Conservation (phyloP, 2,888 invertebrate species). For the Miltochrista miniata region DNA sequence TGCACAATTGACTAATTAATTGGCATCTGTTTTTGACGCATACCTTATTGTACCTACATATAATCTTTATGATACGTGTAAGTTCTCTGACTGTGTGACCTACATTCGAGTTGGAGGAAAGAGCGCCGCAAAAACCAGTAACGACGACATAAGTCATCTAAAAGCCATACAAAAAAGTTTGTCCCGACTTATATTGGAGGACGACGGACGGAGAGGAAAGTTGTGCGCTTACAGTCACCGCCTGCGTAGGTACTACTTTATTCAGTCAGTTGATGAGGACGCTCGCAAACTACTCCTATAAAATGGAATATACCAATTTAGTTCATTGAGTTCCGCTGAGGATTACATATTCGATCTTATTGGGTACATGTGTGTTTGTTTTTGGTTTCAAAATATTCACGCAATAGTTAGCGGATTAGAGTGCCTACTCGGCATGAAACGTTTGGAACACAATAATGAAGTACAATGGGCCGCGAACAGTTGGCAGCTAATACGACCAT, state of each 20-base stretch:
- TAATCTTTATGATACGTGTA: constrained; percentile 9
- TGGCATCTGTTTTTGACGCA: neutral
- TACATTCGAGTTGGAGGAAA: constrained; percentile 21
- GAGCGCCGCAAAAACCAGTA: constrained; percentile 25
- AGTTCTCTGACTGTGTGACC: constrained; percentile 13
- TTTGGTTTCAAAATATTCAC: constrained; percentile 11
- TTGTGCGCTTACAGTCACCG: constrained; percentile 1
- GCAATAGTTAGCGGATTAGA: constrained; percentile 13
- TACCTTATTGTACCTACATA: neutral
- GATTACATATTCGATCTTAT: neutral
- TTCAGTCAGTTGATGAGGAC: neutral
- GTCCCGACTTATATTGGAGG: constrained; percentile 17
- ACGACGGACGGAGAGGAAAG: constrained; percentile 6
- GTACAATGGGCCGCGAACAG: constrained; percentile 20
- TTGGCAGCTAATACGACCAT: constrained; percentile 26
- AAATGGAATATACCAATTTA: neutral
- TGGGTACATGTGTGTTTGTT: neutral
- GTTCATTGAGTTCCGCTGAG: neutral
- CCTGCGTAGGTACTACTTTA: neutral
- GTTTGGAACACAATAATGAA: constrained; percentile 25
- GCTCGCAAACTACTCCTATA: neutral
- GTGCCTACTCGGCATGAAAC: constrained; percentile 22
- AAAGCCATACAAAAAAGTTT: constrained; percentile 30
- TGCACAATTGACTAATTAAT: too few relatives aligned
- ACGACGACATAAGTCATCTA: constrained; percentile 31